Percentiles rank a stretch among this genome's conserved stretches.
phyloP scores from a whole-genome alignment of 1,140 invertebrate genomes.

The Wasmannia auropunctata region DNA sequence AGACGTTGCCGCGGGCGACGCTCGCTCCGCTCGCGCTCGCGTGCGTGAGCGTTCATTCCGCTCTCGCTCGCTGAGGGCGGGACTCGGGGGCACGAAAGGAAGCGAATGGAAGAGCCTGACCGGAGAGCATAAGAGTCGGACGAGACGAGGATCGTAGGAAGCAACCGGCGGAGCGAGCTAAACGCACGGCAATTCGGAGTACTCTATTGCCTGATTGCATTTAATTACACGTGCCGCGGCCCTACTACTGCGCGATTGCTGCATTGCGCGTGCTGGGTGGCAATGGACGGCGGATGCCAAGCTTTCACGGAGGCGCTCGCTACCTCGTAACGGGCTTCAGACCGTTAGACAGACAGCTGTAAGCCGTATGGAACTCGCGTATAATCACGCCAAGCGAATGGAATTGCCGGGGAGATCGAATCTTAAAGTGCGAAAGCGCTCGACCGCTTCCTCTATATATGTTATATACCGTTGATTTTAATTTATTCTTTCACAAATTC shows the following conservation, averaged over 20 bases:
- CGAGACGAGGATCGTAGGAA: constrained; percentile 57
- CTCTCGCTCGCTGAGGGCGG: neutral
- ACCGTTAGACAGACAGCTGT: constrained; percentile 46
- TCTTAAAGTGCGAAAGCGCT: constrained; percentile 26
- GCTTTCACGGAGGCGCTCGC: constrained; percentile 64
- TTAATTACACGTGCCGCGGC: constrained; percentile 81
- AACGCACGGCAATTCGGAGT: constrained; percentile 81
- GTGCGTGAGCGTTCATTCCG: constrained; percentile 30
- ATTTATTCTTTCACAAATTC: neutral
- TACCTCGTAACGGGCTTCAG: constrained; percentile 49
- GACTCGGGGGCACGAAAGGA: constrained; percentile 46
- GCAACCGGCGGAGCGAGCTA: constrained; percentile 72
- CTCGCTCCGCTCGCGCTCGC: constrained; percentile 18
- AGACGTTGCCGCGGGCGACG: constrained; percentile 63
- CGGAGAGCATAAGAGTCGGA: constrained; percentile 43
- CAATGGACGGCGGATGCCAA: constrained; percentile 53
- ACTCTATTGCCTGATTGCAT: constrained; percentile 83
- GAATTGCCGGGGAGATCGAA: constrained; percentile 33
- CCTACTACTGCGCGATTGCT: constrained; percentile 75
- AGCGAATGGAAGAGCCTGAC: constrained; percentile 47
- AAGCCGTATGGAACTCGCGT: constrained; percentile 23
- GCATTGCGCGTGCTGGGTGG: constrained; percentile 76
- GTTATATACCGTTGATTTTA: neutral
- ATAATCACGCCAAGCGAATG: constrained; percentile 33
- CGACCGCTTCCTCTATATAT: neutral